Percentiles rank a stretch among this genome's conserved stretches.
These are phyloP conservation scores for Hippoglossus hippoglossus DNA, from an alignment of 2,797 vertebrate species.

Conservation along the genomic window DNA sequence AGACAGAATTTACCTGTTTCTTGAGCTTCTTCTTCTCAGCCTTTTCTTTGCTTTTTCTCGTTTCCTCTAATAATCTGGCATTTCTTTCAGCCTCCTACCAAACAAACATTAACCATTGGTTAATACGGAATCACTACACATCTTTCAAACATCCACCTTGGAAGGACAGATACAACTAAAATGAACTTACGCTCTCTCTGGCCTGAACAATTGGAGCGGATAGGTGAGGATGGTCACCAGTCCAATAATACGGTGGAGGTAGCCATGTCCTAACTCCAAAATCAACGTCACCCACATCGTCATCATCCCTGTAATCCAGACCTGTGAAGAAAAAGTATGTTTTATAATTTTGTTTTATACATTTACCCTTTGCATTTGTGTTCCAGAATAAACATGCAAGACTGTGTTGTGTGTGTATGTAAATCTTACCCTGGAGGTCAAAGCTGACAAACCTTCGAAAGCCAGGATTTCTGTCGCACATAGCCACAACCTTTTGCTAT, in stretches of 20 bases:
- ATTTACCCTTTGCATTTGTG: not conserved
- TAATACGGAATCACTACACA: not conserved
- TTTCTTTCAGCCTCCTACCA: conserved; percentile 58
- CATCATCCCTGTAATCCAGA: conserved; percentile 26
- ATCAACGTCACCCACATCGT: conserved; percentile 20
- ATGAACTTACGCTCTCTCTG: conserved; percentile 51
- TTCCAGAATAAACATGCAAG: not conserved
- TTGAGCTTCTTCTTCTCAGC: conserved; percentile 73
- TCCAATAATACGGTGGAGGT: not conserved
- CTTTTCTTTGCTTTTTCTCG: conserved; percentile 59
- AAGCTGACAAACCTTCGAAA: conserved; percentile 53
- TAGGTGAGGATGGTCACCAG: not conserved
- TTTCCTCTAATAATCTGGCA: conserved; percentile 53
- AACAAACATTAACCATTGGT: not conserved
- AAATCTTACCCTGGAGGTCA: conserved; percentile 65
- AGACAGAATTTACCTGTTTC: conserved; percentile 54
- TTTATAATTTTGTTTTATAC: not conserved
- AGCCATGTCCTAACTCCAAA: not conserved
- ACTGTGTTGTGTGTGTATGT: too few relatives aligned
- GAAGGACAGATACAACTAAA: not conserved
- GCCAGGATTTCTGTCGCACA: conserved; percentile 41
- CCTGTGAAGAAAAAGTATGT: conserved; percentile 1
- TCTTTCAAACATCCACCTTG: not conserved
- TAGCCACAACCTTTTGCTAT: conserved; percentile 58
- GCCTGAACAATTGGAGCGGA: conserved; percentile 7